Conservation (phyloP, 2,888 invertebrate species). For the Limnephilus rhombicus region DNA sequence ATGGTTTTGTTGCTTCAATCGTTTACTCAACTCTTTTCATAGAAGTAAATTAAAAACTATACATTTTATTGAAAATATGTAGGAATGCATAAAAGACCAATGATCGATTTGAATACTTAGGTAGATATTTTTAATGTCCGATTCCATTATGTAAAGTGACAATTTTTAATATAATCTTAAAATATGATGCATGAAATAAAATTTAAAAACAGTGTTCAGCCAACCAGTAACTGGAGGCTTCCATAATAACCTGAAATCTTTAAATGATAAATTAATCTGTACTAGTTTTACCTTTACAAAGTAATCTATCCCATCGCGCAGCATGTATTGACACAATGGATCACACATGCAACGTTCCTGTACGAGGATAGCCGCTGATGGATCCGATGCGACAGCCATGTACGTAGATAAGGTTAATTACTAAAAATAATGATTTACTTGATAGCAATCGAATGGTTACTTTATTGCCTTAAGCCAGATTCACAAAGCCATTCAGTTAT, state of each 20-base stretch:
- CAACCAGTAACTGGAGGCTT: not conserved
- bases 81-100: not conserved
- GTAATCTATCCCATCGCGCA: no score
- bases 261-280: not conserved
- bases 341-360: no score
- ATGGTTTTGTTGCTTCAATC: not conserved
- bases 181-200: not conserved
- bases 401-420: no score
- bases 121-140: not conserved
- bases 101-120: not conserved
- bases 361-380: no score
- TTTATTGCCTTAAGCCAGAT: not conserved
- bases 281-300: not conserved
- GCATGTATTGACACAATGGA: no score
- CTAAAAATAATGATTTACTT: no score
- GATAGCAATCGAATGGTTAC: not conserved
- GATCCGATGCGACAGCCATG: no score
- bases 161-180: not conserved
- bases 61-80: not conserved
- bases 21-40: not conserved
- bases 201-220: not conserved
- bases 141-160: not conserved
- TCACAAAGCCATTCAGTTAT: not conserved
- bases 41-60: not conserved
- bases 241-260: not conserved